Evolutionary conservation across 2,797 vertebrate genomes (phyloP).

Genomic region (Phoxinus dragarum): DNA sequence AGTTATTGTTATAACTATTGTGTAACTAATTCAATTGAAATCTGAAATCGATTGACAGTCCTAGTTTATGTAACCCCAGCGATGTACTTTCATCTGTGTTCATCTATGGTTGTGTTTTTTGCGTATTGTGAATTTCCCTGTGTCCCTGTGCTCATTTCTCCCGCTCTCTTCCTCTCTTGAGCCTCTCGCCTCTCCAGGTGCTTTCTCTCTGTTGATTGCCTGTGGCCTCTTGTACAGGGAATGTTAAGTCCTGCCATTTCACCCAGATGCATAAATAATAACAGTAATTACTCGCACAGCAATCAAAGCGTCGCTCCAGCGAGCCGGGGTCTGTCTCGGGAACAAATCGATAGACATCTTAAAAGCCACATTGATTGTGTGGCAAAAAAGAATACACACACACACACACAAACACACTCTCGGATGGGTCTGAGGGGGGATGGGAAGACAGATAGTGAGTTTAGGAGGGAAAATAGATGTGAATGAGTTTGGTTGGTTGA

Average conservation of each 20-base stretch:
- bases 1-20: background rate
- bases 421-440: slow-evolving; percentile 42
- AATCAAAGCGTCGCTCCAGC: slow-evolving; percentile 87
- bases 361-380: slow-evolving; percentile 88
- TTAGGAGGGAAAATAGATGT: slow-evolving; percentile 73
- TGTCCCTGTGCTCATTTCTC: slow-evolving; percentile 53
- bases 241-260: slow-evolving; percentile 89
- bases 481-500: slow-evolving; percentile 57
- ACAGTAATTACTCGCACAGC: slow-evolving; percentile 88
- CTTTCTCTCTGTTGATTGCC: slow-evolving; percentile 85
- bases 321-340: slow-evolving; percentile 81
- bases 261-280: slow-evolving; percentile 90
- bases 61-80: background rate
- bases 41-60: background rate
- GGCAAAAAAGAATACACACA: slow-evolving; percentile 81
- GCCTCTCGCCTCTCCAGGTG: slow-evolving; percentile 73
- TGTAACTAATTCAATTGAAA: background rate
- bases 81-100: background rate
- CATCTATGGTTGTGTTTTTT: background rate
- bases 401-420: slow-evolving; percentile 62
- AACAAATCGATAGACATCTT: slow-evolving; percentile 88
- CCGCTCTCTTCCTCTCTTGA: slow-evolving; percentile 26
- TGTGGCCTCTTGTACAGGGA: slow-evolving; percentile 85
- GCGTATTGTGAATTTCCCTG: slow-evolving; percentile 19
- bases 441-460: slow-evolving; percentile 58